phyloP scores from a whole-genome alignment of 1,140 invertebrate genomes.

The Papilio dardanus region DNA sequence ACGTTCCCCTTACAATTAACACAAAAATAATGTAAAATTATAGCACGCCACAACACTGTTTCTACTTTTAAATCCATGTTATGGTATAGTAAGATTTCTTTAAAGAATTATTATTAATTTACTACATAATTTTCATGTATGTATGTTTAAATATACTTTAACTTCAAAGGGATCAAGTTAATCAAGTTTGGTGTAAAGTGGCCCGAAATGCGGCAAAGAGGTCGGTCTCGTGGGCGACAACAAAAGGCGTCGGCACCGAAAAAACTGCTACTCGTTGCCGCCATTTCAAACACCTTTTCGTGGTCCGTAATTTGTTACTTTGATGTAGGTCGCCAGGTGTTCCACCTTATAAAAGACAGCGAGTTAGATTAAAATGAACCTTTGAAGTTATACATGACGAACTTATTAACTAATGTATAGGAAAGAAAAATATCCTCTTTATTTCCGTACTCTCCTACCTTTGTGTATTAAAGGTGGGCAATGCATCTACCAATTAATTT shows the following conservation, averaged over 20 bases:
- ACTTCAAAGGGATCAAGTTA: background rate
- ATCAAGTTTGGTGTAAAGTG: slow-evolving; percentile 5
- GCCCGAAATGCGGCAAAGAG: slow-evolving; percentile 2
- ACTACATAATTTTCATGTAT: background rate
- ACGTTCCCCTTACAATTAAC: background rate
- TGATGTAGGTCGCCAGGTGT: slow-evolving; percentile 23
- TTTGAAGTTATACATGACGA: background rate
- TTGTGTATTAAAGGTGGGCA: background rate
- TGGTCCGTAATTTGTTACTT: slow-evolving; percentile 14
- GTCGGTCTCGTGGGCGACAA: slow-evolving; percentile 9
- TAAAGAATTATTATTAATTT: background rate
- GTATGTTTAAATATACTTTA: background rate
- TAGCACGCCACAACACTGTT: background rate
- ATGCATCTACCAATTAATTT: background rate
- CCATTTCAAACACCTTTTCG: slow-evolving; percentile 15
- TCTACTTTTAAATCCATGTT: too few relatives aligned
- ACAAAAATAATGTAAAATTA: background rate
- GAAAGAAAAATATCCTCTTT: background rate
- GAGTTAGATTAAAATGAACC: background rate
- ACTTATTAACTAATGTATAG: background rate
- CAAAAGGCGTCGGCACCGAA: slow-evolving; percentile 21
- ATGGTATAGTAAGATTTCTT: too few relatives aligned
- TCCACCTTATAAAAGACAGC: background rate
- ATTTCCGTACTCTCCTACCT: background rate
- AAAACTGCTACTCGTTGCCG: slow-evolving; percentile 15